Evolutionary conservation across 2,113 vertebrate genomes (phyloP).

Genomic region (Micromys minutus): DNA sequence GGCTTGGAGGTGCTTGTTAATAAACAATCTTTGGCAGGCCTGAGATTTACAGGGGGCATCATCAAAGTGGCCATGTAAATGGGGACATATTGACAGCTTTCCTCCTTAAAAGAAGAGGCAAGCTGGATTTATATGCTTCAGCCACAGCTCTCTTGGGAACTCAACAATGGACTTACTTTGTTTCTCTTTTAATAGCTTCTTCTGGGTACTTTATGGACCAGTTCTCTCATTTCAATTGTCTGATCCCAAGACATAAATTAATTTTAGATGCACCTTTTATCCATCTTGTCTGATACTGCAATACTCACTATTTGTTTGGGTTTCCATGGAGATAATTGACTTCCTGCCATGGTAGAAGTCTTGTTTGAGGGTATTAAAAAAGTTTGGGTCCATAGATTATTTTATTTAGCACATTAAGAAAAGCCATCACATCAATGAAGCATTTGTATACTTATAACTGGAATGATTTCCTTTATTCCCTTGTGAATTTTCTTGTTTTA

Average conservation of each 20-base stretch:
- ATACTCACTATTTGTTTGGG: conserved; percentile 86
- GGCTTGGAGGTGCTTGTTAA: conserved; percentile 66
- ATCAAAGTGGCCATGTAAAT: conserved; percentile 74
- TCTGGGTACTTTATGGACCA: conserved; percentile 82
- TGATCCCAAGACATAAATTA: conserved; percentile 85
- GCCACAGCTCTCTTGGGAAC: conserved; percentile 65
- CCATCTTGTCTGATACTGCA: conserved; percentile 82
- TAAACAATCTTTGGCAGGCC: conserved; percentile 72
- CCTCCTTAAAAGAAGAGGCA: conserved; percentile 65
- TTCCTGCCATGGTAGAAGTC: conserved; percentile 81
- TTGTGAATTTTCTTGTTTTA: conserved; percentile 70
- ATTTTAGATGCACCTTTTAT: conserved; percentile 86
- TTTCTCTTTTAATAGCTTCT: conserved; percentile 82
- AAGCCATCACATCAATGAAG: conserved; percentile 81
- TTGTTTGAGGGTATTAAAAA: conserved; percentile 82
- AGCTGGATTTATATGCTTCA: conserved; percentile 75
- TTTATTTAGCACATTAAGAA: conserved; percentile 82
- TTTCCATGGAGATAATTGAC: conserved; percentile 86
- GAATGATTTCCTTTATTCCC: conserved; percentile 72
- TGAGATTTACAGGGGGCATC: conserved; percentile 72
- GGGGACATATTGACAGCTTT: conserved; percentile 56
- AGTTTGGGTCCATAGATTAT: conserved; percentile 76
- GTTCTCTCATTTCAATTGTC: conserved; percentile 84
- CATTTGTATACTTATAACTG: conserved; percentile 73
- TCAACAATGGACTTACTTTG: conserved; percentile 78